These are phyloP conservation scores for Drosophila novamexicana DNA, from an alignment of 1,140 invertebrate species.

Conservation along the genomic window DNA sequence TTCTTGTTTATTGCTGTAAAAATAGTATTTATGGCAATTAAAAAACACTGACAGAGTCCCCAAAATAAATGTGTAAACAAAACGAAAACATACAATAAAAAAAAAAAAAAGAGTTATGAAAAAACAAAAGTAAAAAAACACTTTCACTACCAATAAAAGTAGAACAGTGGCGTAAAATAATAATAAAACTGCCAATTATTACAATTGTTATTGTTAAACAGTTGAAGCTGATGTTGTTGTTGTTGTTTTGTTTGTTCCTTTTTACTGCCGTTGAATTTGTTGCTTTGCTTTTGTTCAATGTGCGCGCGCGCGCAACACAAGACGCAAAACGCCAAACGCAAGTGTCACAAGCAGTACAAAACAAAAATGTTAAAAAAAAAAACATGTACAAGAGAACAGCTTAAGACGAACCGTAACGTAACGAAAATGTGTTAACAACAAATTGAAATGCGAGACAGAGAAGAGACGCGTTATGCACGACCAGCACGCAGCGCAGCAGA, in stretches of 20 bases:
- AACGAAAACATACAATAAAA: slow-evolving; percentile 5
- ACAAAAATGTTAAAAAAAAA: slow-evolving; percentile 9
- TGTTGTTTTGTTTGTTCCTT: background rate
- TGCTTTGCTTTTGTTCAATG: slow-evolving; percentile 9
- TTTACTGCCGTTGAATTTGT: slow-evolving; percentile 1
- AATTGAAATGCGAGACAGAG: slow-evolving; percentile 25
- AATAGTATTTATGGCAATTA: slow-evolving; percentile 38
- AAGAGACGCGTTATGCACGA: slow-evolving; percentile 51
- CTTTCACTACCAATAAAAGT: slow-evolving; percentile 47
- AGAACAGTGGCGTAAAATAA: slow-evolving; percentile 33
- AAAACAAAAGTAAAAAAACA: slow-evolving; percentile 28
- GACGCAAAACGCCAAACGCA: background rate
- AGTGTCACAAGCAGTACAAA: background rate
- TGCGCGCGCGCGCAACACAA: slow-evolving; percentile 45
- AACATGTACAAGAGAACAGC: background rate
- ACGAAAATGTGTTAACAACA: slow-evolving; percentile 31
- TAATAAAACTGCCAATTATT: slow-evolving; percentile 36
- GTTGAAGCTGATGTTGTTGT: slow-evolving; percentile 13
- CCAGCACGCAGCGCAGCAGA: slow-evolving; percentile 63
- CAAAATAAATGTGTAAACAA: slow-evolving; percentile 49
- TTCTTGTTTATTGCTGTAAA: slow-evolving; percentile 23
- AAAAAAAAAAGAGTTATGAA: slow-evolving; percentile 13
- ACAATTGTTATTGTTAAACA: slow-evolving; percentile 38
- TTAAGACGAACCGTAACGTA: slow-evolving; percentile 27
- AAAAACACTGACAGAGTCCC: slow-evolving; percentile 41